phyloP scores from a whole-genome alignment of 2,888 invertebrate species.

The Schizaphis graminum region DNA sequence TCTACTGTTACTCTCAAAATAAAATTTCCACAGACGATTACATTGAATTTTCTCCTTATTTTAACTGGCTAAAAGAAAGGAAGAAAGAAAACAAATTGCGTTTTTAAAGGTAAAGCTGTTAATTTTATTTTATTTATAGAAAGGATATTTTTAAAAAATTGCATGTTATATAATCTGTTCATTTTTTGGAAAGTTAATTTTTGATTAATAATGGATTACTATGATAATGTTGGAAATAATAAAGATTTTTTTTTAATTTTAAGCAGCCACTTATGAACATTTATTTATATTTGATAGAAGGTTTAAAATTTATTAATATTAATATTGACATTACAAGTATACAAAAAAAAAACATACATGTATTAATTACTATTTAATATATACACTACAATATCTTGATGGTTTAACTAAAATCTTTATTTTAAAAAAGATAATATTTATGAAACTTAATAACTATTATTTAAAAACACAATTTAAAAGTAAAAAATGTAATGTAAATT shows the following conservation, averaged over 20 bases:
- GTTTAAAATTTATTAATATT: background rate
- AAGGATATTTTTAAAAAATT: background rate
- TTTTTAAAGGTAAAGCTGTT: background rate
- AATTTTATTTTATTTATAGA: background rate
- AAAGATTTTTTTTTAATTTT: background rate
- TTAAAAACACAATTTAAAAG: background rate
- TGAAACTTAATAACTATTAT: background rate
- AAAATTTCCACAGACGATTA: background rate
- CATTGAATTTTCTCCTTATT: background rate
- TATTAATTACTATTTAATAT: background rate
- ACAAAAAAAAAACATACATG: background rate
- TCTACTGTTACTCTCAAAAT: background rate
- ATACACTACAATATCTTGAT: background rate
- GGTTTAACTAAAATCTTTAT: background rate
- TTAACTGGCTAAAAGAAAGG: background rate
- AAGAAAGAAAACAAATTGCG: background rate
- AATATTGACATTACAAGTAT: background rate
- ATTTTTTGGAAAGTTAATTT: background rate
- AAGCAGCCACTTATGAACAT: background rate
- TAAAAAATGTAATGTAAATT: background rate
- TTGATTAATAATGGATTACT: background rate
- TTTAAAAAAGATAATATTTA: background rate
- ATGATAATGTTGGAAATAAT: background rate
- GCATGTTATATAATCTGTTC: background rate
- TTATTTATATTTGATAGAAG: background rate